Evolutionary conservation across 92 coral and sea anemone genomes (phyloP).

Genomic region (Galaxea fascicularis): DNA sequence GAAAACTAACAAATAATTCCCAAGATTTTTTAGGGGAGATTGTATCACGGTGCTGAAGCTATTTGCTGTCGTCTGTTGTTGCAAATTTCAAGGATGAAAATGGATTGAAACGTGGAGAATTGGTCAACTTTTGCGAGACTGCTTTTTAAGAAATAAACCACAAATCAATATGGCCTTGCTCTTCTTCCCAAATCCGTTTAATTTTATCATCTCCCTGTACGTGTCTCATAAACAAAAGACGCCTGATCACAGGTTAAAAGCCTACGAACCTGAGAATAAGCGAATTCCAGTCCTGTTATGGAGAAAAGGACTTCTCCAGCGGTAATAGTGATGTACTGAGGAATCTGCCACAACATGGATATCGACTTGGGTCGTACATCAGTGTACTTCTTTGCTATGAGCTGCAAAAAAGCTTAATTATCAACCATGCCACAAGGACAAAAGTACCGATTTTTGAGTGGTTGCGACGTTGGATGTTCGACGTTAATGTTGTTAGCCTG

Average conservation of each 20-base stretch:
- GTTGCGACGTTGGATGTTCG: too few relatives aligned
- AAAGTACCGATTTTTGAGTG: too few relatives aligned
- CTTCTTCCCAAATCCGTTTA: too few relatives aligned
- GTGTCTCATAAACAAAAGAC: too few relatives aligned
- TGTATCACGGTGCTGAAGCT: background rate
- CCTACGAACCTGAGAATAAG: constrained; percentile 91
- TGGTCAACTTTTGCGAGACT: background rate
- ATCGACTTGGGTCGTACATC: constrained; percentile 86
- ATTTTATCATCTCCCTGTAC: too few relatives aligned
- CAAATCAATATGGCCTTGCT: too few relatives aligned
- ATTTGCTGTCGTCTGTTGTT: background rate
- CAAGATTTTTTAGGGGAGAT: too few relatives aligned
- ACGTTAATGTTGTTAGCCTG: too few relatives aligned
- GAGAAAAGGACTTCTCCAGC: constrained; percentile 96
- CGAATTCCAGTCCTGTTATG: constrained; percentile 96
- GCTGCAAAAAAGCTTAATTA: constrained; percentile 43
- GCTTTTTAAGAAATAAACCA: too few relatives aligned
- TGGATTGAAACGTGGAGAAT: background rate
- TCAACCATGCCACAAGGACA: too few relatives aligned
- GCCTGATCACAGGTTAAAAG: background rate
- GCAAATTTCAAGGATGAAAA: background rate
- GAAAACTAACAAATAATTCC: too few relatives aligned
- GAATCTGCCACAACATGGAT: constrained; percentile 97
- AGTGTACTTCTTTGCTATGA: constrained; percentile 67
- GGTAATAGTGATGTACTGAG: constrained; percentile 92